Conservation (phyloP, 2,888 invertebrate genomes). For the Pterostichus madidus region DNA sequence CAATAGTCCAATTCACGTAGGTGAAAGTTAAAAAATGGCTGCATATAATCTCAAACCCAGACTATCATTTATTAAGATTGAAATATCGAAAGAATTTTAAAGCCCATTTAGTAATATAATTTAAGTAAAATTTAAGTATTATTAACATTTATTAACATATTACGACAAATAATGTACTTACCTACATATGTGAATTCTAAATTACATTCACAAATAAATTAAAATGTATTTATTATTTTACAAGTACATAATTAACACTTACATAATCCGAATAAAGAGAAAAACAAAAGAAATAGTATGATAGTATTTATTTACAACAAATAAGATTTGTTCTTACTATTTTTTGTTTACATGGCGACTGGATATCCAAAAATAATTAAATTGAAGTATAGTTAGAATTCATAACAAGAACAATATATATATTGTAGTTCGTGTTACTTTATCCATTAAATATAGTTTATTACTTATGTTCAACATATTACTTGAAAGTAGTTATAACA, state of each 20-base stretch:
- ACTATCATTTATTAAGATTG: slow-evolving; percentile 31
- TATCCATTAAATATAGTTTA: too few species aligned
- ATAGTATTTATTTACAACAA: slow-evolving; percentile 7
- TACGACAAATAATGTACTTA: slow-evolving; percentile 9
- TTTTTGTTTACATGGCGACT: background rate
- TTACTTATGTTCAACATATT: too few species aligned
- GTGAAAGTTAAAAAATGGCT: slow-evolving; percentile 65
- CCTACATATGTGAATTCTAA: slow-evolving; percentile 11
- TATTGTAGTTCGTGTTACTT: too few species aligned
- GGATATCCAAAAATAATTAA: too few species aligned
- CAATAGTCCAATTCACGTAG: slow-evolving; percentile 60
- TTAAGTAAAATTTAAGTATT: slow-evolving; percentile 14
- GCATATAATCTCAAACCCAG: slow-evolving; percentile 62
- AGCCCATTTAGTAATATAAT: slow-evolving; percentile 18
- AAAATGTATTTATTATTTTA: slow-evolving; percentile 10
- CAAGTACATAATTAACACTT: background rate
- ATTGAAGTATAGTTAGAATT: too few species aligned
- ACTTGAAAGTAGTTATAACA: too few species aligned
- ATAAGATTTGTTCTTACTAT: background rate
- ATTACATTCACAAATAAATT: background rate
- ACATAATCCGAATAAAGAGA: background rate
- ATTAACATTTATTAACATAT: background rate
- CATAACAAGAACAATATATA: too few species aligned
- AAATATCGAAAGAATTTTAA: slow-evolving; percentile 3
- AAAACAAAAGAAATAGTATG: slow-evolving; percentile 6